phyloP scores from a whole-genome alignment of 2,888 invertebrate species.

The Drepana falcataria region DNA sequence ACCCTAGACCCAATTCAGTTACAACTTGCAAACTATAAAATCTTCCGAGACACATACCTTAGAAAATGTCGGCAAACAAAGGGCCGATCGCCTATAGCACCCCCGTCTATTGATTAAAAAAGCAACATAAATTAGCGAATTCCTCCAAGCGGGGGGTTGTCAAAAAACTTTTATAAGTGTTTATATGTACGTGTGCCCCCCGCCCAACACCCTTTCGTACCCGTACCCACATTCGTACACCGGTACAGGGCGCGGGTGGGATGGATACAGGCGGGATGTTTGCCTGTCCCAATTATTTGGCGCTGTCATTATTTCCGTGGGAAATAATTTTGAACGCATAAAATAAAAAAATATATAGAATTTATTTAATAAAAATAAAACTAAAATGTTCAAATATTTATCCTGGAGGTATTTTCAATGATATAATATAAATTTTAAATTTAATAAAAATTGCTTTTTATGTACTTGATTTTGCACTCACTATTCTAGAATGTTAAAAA shows the following conservation, averaged over 20 bases:
- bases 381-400: too few relatives aligned
- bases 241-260: slow-evolving; percentile 50
- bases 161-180: slow-evolving; percentile 79
- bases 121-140: slow-evolving; percentile 79
- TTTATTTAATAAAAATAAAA: too few relatives aligned
- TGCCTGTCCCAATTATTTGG: slow-evolving; percentile 1
- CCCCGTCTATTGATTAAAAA: slow-evolving; percentile 76
- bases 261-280: slow-evolving; percentile 19
- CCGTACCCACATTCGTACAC: slow-evolving; percentile 76
- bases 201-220: slow-evolving; percentile 70
- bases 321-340: too few relatives aligned
- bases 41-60: not conserved
- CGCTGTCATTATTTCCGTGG: not conserved
- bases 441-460: too few relatives aligned
- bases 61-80: slow-evolving; percentile 22
- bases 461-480: too few relatives aligned
- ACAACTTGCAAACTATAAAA: not conserved
- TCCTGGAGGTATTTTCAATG: too few relatives aligned
- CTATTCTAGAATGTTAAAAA: too few relatives aligned
- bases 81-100: slow-evolving; percentile 51
- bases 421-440: too few relatives aligned
- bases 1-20: not conserved
- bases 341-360: too few relatives aligned
- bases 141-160: slow-evolving; percentile 60
- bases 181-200: slow-evolving; percentile 66